Conservation (phyloP, 2,888 invertebrate genomes). For the Leistus spinibarbis region DNA sequence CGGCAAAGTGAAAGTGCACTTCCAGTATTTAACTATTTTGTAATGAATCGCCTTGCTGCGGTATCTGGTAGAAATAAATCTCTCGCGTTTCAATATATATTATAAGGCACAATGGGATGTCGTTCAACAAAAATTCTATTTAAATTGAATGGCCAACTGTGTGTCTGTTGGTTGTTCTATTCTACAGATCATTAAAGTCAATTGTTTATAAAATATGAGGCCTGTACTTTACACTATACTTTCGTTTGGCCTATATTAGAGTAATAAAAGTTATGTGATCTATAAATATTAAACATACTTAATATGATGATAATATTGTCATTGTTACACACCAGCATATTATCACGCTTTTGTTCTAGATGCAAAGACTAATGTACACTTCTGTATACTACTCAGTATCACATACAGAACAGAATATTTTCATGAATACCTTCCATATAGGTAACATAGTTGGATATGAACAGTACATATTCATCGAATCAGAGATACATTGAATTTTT, state of each 20-base stretch:
- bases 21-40: conserved; percentile 7
- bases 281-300: not conserved
- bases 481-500: no score
- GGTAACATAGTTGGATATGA: no score
- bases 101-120: not conserved
- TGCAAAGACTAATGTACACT: not conserved
- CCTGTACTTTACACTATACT: conserved; percentile 14
- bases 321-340: not conserved
- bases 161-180: not conserved
- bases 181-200: conserved; percentile 1
- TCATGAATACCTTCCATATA: no score
- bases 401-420: not conserved
- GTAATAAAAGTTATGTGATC: not conserved
- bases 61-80: not conserved
- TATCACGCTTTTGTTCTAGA: not conserved
- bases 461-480: no score
- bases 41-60: conserved; percentile 19
- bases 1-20: conserved; percentile 23
- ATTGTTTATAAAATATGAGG: conserved; percentile 1
- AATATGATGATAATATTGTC: not conserved
- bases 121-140: not conserved
- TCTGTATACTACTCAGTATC: not conserved
- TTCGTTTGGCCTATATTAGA: conserved; percentile 3
- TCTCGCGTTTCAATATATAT: not conserved
- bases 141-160: not conserved